A percentile compares a stretch with the other conserved stretches of the same genome.
phyloP scores from a whole-genome alignment of 2,888 invertebrate genomes.

The Ptychoptera albimana region DNA sequence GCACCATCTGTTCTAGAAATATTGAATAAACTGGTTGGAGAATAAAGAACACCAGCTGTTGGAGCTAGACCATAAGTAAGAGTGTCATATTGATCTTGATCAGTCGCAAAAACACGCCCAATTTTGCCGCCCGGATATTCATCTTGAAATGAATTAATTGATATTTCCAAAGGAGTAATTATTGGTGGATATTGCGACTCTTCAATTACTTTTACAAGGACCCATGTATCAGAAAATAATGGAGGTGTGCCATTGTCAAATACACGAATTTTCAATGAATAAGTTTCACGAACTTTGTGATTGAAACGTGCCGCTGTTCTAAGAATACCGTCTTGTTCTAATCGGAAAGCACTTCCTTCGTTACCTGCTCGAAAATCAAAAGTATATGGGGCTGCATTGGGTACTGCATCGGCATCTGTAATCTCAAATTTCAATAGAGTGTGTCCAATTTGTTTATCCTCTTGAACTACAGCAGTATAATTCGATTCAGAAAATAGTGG shows the following conservation, averaged over 20 bases:
- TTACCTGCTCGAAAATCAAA: constrained; percentile 83
- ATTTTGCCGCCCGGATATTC: constrained; percentile 82
- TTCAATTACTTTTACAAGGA: constrained; percentile 64
- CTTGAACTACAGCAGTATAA: constrained; percentile 71
- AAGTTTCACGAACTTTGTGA: constrained; percentile 65
- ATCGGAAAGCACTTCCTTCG: constrained; percentile 67
- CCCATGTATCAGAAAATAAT: constrained; percentile 72
- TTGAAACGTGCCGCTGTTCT: constrained; percentile 74
- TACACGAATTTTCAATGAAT: constrained; percentile 70
- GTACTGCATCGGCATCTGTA: constrained; percentile 69
- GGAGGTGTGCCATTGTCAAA: constrained; percentile 90
- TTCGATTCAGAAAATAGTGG: constrained; percentile 65
- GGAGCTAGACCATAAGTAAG: constrained; percentile 57
- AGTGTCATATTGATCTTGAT: constrained; percentile 85
- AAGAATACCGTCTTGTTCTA: constrained; percentile 72
- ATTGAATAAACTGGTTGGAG: constrained; percentile 55
- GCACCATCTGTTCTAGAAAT: constrained; percentile 69
- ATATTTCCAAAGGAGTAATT: constrained; percentile 71
- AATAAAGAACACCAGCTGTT: constrained; percentile 40
- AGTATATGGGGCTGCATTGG: constrained; percentile 80
- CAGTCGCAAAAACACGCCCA: constrained; percentile 73
- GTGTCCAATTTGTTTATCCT: constrained; percentile 74
- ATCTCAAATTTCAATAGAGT: constrained; percentile 66
- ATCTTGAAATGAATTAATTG: constrained; percentile 75
- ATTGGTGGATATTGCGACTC: constrained; percentile 89